Evolutionary conservation across 1,140 invertebrate genomes (phyloP).

Genomic region (Harpegnathos saltator): DNA sequence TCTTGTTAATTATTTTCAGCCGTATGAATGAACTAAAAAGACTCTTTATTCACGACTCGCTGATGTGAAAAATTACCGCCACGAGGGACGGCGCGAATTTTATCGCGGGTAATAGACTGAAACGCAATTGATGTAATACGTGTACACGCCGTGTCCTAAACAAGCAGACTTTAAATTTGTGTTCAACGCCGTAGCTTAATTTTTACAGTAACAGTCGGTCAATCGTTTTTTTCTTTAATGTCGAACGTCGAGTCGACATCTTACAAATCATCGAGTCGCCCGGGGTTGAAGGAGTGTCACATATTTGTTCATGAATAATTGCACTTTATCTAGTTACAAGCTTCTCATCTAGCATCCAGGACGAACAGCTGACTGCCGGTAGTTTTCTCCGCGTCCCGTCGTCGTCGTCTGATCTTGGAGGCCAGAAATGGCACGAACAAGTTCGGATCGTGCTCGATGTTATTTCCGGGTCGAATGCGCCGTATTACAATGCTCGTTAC

Average conservation of each 20-base stretch:
- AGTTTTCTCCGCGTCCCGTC: slow-evolving; percentile 64
- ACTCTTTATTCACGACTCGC: not conserved
- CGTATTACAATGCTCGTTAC: slow-evolving; percentile 86
- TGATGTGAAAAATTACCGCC: not conserved
- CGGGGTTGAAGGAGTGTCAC: not conserved
- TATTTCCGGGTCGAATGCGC: slow-evolving; percentile 70
- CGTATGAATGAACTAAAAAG: not conserved
- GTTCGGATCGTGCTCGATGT: slow-evolving; percentile 86
- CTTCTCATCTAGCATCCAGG: slow-evolving; percentile 52
- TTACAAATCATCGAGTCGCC: not conserved
- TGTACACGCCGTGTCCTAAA: too few species aligned
- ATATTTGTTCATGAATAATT: not conserved
- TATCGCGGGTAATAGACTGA: too few species aligned
- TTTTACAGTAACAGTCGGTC: slow-evolving; percentile 5
- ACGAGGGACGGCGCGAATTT: too few species aligned
- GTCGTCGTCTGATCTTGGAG: slow-evolving; percentile 80
- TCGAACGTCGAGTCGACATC: not conserved
- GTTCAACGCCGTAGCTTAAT: too few species aligned
- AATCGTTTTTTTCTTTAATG: not conserved
- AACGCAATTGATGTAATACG: too few species aligned
- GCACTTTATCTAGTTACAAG: not conserved
- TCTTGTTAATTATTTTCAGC: too few species aligned
- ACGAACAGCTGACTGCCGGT: slow-evolving; percentile 77
- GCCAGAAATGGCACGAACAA: slow-evolving; percentile 89
- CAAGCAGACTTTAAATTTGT: too few species aligned